Evolutionary conservation across 2,113 vertebrate genomes (phyloP).

Genomic region (Muntiacus muntjak): DNA sequence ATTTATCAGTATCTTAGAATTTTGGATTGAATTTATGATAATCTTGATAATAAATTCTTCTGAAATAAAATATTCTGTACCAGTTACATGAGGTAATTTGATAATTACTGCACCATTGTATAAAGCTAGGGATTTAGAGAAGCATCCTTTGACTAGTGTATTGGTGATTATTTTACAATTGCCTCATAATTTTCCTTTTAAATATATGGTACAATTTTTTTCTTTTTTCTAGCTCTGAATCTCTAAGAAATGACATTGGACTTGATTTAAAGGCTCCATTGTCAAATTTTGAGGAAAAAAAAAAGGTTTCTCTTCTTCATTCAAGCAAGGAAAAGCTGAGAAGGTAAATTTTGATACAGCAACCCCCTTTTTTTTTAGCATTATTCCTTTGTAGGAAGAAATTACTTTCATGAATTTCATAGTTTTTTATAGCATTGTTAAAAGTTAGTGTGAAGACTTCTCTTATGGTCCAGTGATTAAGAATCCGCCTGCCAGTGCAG

Average conservation of each 20-base stretch:
- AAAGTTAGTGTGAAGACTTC: neutral
- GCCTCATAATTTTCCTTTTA: neutral
- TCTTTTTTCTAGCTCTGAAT: conserved; percentile 19
- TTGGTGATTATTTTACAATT: neutral
- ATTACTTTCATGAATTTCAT: neutral
- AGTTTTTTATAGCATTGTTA: neutral
- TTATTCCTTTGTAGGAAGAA: conserved; percentile 24
- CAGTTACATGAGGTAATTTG: neutral
- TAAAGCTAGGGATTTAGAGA: neutral
- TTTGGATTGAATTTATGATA: neutral
- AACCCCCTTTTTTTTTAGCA: neutral
- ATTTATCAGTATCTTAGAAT: neutral
- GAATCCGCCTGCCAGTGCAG: neutral
- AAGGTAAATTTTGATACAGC: conserved; percentile 30
- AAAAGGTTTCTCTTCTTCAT: conserved; percentile 49
- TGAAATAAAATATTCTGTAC: neutral
- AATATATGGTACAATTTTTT: neutral
- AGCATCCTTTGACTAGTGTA: neutral
- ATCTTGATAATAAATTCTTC: neutral
- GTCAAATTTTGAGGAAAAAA: conserved; percentile 28
- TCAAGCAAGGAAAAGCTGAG: conserved; percentile 69
- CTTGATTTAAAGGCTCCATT: neutral
- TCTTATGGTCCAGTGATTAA: neutral
- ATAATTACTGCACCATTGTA: neutral
- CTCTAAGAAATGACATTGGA: neutral